Conservation (phyloP, 2,113 vertebrate genomes). For the Ceuthmochares aereus region DNA sequence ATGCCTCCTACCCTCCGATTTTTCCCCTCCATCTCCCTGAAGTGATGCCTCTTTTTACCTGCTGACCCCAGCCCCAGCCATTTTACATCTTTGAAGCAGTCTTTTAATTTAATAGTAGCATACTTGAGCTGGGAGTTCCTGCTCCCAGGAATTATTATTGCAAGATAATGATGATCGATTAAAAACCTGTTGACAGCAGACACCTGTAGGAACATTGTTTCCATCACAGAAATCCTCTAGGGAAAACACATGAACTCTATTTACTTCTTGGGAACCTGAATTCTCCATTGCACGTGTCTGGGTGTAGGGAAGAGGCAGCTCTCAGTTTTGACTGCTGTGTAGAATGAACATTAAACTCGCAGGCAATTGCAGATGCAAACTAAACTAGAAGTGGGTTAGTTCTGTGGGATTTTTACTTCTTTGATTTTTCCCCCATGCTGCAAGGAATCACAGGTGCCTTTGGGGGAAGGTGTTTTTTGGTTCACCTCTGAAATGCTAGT, state of each 20-base stretch:
- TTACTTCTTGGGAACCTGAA: background rate
- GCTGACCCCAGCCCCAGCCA: background rate
- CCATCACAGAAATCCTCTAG: background rate
- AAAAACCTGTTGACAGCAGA: slow-evolving; percentile 49
- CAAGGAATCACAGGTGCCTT: background rate
- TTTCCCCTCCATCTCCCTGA: background rate
- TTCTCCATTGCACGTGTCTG: background rate
- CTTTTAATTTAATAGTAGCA: background rate
- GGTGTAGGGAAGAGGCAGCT: background rate
- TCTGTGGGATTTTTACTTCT: background rate
- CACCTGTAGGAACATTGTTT: background rate
- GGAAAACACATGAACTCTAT: background rate
- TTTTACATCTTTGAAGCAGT: background rate
- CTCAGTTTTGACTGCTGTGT: background rate
- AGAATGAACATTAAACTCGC: background rate
- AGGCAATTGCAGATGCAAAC: background rate
- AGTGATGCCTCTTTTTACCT: slow-evolving; percentile 29
- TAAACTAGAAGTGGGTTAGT: background rate
- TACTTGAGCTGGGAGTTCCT: background rate
- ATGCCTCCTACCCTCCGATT: background rate
- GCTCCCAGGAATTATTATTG: background rate
- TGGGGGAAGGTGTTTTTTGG: background rate
- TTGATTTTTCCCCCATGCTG: accelerated
- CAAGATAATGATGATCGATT: background rate
- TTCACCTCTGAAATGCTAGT: background rate